Evolutionary conservation across 2,113 vertebrate species (phyloP).

Genomic region (Gyps fulvus): DNA sequence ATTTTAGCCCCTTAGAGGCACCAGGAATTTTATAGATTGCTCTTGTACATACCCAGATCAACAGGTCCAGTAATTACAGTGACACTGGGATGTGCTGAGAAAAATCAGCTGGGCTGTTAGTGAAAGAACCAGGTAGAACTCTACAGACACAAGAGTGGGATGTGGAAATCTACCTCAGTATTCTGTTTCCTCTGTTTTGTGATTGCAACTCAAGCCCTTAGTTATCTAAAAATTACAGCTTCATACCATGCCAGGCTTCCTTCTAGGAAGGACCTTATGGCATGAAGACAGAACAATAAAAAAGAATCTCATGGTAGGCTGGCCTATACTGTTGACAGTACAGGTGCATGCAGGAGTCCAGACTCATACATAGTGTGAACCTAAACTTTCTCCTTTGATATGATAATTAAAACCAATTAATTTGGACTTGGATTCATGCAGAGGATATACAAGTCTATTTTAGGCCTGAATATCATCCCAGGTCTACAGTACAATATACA

Average conservation of each 20-base stretch:
- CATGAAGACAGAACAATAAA: neutral
- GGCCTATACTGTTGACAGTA: neutral
- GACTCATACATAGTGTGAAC: neutral
- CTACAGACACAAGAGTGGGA: neutral
- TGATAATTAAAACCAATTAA: neutral
- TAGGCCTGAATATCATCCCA: neutral
- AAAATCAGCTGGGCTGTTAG: neutral
- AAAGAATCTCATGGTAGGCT: neutral
- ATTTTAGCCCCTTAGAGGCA: neutral
- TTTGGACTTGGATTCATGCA: neutral
- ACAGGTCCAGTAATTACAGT: neutral
- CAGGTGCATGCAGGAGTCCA: neutral
- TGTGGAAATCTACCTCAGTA: neutral
- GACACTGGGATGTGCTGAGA: neutral
- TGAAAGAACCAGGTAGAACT: neutral
- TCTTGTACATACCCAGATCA: neutral
- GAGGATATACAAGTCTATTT: neutral
- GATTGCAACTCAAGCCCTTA: neutral
- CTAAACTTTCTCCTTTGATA: neutral
- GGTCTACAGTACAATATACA: neutral
- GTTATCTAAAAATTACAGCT: neutral
- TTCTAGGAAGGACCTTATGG: neutral
- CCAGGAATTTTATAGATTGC: neutral
- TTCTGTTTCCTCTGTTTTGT: neutral
- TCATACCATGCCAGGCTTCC: neutral